Conservation (phyloP, 2,888 invertebrate genomes). For the Galerucella pusilla region DNA sequence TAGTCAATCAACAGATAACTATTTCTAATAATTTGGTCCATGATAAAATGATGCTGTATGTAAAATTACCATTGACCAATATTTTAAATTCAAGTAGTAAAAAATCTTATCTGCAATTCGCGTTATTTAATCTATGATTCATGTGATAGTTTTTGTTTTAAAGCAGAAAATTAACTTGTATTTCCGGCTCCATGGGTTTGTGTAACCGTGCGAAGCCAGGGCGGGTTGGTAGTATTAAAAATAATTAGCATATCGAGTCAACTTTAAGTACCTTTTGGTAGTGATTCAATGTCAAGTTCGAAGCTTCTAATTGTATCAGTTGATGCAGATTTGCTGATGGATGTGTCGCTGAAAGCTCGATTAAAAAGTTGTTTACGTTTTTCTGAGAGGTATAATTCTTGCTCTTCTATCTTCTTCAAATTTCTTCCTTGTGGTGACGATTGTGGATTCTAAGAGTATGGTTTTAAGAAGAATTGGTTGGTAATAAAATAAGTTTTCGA, state of each 20-base stretch:
- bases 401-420: slow-evolving; percentile 28
- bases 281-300: background rate
- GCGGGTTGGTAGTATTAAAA: background rate
- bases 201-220: no score
- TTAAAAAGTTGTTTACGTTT: background rate
- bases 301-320: background rate
- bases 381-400: background rate
- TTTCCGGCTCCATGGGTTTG: no score
- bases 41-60: no score
- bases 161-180: no score
- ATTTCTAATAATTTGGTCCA: no score
- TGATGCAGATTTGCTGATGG: background rate
- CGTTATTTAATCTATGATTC: no score
- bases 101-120: no score
- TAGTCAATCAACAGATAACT: no score
- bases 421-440: slow-evolving; percentile 35
- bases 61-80: no score
- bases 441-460: slow-evolving; percentile 34
- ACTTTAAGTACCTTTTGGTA: background rate
- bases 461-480: background rate
- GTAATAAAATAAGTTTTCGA: background rate
- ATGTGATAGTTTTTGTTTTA: no score
- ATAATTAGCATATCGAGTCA: background rate
- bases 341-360: background rate
- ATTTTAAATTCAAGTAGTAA: no score